These are phyloP conservation scores for Tragelaphus strepsiceros DNA, from an alignment of 2,113 vertebrate species.

Conservation along the genomic window DNA sequence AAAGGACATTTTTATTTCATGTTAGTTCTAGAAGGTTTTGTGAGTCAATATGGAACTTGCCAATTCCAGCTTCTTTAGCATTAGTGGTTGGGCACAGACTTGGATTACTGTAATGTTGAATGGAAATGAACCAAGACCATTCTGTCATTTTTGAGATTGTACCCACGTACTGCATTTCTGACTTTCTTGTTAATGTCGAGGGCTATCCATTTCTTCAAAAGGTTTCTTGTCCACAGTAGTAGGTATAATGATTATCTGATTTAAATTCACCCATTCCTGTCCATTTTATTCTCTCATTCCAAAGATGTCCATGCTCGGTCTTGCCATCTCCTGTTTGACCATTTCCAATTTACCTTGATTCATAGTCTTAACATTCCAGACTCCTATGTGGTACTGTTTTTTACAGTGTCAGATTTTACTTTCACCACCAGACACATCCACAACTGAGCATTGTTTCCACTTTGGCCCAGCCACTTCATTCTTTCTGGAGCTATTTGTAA, in stretches of 20 bases:
- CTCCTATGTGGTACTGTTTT: not conserved
- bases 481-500: not conserved
- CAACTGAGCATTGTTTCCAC: not conserved
- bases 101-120: not conserved
- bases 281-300: not conserved
- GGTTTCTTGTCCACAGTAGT: not conserved
- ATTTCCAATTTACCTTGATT: not conserved
- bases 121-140: not conserved
- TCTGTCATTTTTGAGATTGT: not conserved
- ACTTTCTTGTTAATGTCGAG: fast-evolving
- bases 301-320: not conserved
- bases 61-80: not conserved
- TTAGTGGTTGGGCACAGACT: not conserved
- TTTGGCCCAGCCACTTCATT: not conserved
- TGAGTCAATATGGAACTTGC: not conserved
- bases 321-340: not conserved
- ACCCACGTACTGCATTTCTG: not conserved
- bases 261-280: not conserved
- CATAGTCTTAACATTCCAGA: not conserved
- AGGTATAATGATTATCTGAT: not conserved
- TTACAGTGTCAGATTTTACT: not conserved
- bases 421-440: not conserved
- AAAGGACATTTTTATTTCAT: not conserved
- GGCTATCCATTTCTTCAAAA: not conserved
- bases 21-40: not conserved